phyloP scores from a whole-genome alignment of 1,140 invertebrate species.

The Phymastichus coffea region DNA sequence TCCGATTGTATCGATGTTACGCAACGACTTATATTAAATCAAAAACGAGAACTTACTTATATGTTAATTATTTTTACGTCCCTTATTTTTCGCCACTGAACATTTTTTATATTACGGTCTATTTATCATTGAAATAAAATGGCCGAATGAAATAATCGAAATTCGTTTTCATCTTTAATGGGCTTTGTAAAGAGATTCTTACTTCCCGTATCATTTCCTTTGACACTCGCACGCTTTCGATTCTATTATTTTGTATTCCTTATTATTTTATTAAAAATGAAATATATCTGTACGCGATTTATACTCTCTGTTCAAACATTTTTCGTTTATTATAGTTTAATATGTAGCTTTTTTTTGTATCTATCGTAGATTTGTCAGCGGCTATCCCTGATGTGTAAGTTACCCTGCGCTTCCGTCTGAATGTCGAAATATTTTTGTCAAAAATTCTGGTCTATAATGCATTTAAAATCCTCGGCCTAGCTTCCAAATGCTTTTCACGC shows the following conservation, averaged over 20 bases:
- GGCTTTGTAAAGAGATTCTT: neutral
- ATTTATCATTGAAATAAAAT: no score
- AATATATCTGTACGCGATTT: constrained; percentile 18
- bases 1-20: constrained; percentile 41
- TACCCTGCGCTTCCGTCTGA: constrained; percentile 60
- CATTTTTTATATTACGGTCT: no score
- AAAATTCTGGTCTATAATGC: constrained; percentile 49
- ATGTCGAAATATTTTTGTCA: constrained; percentile 56
- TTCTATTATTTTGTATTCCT: constrained; percentile 3
- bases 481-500: neutral
- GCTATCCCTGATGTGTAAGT: constrained; percentile 59
- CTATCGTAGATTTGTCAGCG: constrained; percentile 59
- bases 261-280: constrained; percentile 9
- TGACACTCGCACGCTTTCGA: neutral
- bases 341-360: constrained; percentile 54
- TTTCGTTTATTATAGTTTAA: constrained; percentile 53
- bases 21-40: no score
- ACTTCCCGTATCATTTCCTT: neutral
- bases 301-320: constrained; percentile 32
- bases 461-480: constrained; percentile 28
- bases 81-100: constrained; percentile 1
- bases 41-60: no score
- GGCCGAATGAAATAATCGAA: no score
- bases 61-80: no score
- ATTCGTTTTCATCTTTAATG: neutral